Evolutionary conservation across 2,113 vertebrate genomes (phyloP).

Genomic region (Capricornis sumatraensis): DNA sequence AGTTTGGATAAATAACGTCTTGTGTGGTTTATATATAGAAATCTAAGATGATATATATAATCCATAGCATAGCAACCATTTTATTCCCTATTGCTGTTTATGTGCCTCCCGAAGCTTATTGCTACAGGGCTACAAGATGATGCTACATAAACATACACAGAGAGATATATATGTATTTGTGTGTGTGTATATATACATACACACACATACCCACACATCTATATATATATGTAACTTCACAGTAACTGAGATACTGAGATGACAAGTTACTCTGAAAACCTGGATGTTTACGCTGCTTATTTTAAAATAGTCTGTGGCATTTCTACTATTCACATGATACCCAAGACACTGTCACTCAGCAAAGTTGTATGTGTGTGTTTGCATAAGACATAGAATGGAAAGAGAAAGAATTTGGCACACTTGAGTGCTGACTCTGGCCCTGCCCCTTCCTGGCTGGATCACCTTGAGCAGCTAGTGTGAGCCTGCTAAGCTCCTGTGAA

Average conservation of each 20-base stretch:
- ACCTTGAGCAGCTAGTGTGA: neutral
- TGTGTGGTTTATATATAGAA: neutral
- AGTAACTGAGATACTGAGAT: constrained; percentile 31
- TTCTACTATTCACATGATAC: neutral
- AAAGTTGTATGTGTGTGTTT: neutral
- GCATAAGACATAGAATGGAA: neutral
- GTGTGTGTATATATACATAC: neutral
- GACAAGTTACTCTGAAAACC: constrained; percentile 46
- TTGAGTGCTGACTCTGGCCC: neutral
- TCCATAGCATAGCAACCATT: neutral
- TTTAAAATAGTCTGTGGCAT: constrained; percentile 49
- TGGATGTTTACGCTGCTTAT: constrained; percentile 43
- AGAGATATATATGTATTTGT: neutral
- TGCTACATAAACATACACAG: neutral
- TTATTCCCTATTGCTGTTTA: neutral
- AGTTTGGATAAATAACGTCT: neutral
- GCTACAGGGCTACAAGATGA: neutral
- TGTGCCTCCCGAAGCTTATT: neutral
- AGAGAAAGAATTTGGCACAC: neutral
- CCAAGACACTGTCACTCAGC: neutral
- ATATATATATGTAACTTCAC: neutral
- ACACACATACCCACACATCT: neutral
- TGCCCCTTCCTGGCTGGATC: neutral
- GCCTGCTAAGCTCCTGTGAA: neutral
- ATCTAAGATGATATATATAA: neutral